Evolutionary conservation across 2,797 vertebrate species (phyloP), one percentile per base, ranked within the genome.

Genomic region (Toxotes lorentzi): DNA sequence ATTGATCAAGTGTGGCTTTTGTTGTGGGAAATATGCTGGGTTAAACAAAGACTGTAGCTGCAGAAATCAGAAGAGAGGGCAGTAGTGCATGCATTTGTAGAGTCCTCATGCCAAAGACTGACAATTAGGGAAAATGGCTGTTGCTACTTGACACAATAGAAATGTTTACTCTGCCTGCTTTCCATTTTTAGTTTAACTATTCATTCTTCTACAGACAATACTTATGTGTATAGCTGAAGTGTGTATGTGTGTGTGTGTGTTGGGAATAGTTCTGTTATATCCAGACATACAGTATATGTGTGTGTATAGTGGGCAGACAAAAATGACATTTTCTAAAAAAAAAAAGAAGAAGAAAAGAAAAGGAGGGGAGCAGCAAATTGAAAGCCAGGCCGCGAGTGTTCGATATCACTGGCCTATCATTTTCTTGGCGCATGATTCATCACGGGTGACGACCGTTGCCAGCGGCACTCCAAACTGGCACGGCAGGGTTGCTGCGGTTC

Each of bases 401-500:
- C n/a, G 14, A 63, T 86, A 72, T 88, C 82, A 53, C 62, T 67
- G 62, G 64, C 72, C 83, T 70, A 70, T 89, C 77, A 85, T 88
- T 85, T 88, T 73, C 74, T 54, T 41, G 48, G 23, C n/a, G 14
- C 47, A 12, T 78, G 82, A 87, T 82, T 90, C 80, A 88, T 89
- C 78, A 73, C 27, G 13, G 45, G 35, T 72, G 76, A 72, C 17
- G 61, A 70, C 59, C 56, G 8, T 35, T 6, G 73, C 73, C 45
- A 27, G 38, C 30, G 5, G 78, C 30, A 0, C 34, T 75, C 71
- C 70, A 62, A 81, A 80, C 66, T 27, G 61, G 58, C 61, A 51
- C 41, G 19, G 67, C 67, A 1, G 62, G 73, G 88, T 91, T 84
- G 81, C 90, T 58, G 80, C 88, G 84, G 83, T 2, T 76, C 89